These are phyloP conservation scores for Chironomus tepperi DNA, from an alignment of 1,140 invertebrate genomes.

Conservation along the genomic window DNA sequence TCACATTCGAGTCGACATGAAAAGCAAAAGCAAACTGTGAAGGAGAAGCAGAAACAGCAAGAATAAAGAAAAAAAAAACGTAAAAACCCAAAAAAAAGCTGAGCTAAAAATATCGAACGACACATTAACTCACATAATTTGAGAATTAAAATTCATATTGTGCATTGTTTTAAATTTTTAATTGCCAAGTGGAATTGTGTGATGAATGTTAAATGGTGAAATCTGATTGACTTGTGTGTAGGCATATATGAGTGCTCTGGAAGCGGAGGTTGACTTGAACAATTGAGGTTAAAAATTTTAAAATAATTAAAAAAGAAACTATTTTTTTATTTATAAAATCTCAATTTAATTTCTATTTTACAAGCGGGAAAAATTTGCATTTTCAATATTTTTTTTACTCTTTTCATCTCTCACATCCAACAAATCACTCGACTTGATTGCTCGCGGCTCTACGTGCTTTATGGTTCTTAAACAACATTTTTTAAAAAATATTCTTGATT, in stretches of 20 bases:
- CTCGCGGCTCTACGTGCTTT: conserved; percentile 3
- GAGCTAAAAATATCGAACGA: not conserved
- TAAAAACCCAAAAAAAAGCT: not conserved
- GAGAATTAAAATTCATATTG: conserved; percentile 1
- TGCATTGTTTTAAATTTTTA: conserved; percentile 10
- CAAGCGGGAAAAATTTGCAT: no score
- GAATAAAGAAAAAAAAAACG: not conserved
- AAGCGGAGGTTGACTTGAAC: no score
- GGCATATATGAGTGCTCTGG: no score
- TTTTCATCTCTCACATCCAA: no score
- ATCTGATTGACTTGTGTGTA: no score
- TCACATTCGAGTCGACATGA: not conserved
- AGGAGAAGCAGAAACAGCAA: not conserved
- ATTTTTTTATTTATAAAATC: no score
- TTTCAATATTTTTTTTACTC: no score
- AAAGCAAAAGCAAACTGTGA: not conserved
- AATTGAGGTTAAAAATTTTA: no score
- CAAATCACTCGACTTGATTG: not conserved
- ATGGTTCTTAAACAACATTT: not conserved
- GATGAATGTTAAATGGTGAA: not conserved
- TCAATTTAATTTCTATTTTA: no score
- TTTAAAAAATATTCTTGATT: not conserved
- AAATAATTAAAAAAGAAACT: no score
- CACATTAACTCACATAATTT: not conserved
- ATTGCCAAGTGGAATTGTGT: not conserved